Base-by-base conservation (phyloP, 1,140 invertebrate species). In the Dinoponera quadriceps region DNA sequence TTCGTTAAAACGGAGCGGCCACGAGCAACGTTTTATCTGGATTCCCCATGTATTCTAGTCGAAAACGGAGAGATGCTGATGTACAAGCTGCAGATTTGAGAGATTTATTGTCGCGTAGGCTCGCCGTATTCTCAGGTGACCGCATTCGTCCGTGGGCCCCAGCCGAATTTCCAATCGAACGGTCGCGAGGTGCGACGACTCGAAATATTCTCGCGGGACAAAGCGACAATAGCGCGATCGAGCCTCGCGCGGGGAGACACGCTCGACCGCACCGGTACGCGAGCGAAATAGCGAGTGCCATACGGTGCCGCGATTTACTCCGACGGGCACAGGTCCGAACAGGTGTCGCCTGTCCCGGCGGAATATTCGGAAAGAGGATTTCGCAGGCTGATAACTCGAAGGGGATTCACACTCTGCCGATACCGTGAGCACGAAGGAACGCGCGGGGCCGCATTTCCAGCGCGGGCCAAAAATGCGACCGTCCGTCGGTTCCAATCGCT, bases 351-450 rank as follows among this genome's bases (percentile, higher is more conserved):
- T 71, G 63, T 78, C 73, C 60, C 49, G 66, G 57, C 63, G 51
- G 78, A 84, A 87, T 88, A 88, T 84, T 81, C 69, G 62, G n/a
- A 38, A 62, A 75, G 57, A 75, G 63, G 74, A 84, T 88, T 87
- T 84, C 33, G 51, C 73, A 54, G 20, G 11, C 51, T 72, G 69
- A 63, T 69, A 87, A 84, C 63, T 83, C 18, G 55, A 87, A 69
- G 33, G 29, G 82, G 51, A 78, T 86, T 78, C 16, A 54, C 60
- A n/a, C n/a, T 4, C 22, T 33, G 20, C 48, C 69, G 49, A 82
- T 77, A 25, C 38, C 54, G 22, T 38, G 65, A 69, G 69, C 33
- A 44, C 49, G 63, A 38, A 63, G 57, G 77, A 83, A 57, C 27
- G 27, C 5, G 11, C 18, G 25, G 20, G 38, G 0, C n/a, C 16